A percentile compares a stretch with the other conserved stretches of the same genome.
Evolutionary conservation across 2,888 invertebrate genomes (phyloP).

Genomic region (Balanococcus diminutus): DNA sequence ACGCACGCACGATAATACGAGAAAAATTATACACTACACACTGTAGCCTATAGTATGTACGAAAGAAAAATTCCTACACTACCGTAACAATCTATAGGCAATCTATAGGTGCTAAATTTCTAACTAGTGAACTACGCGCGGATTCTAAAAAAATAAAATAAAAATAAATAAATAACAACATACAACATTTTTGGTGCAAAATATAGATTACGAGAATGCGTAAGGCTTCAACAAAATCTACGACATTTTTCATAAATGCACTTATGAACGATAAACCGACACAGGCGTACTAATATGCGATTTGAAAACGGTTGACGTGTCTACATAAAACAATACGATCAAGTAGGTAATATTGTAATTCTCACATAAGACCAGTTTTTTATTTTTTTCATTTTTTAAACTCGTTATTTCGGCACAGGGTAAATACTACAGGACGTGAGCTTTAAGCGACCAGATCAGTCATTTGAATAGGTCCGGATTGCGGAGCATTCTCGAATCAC

Average conservation of each 20-base stretch:
- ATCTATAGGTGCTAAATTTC: background rate
- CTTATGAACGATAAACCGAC: background rate
- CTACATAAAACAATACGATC: background rate
- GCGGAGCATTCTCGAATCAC: slow-evolving; percentile 33
- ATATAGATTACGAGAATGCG: slow-evolving; percentile 6
- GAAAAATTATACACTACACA: no score
- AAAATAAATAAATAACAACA: no score
- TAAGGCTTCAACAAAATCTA: slow-evolving; percentile 1
- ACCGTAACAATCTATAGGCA: slow-evolving; percentile 3
- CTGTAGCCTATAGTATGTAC: no score
- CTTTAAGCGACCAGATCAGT: slow-evolving; percentile 32
- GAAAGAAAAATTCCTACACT: no score
- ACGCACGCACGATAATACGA: no score
- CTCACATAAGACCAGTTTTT: background rate
- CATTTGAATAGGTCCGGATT: slow-evolving; percentile 14
- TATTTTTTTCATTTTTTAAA: no score
- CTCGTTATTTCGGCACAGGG: background rate
- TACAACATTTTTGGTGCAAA: slow-evolving; percentile 15
- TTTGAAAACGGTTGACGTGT: background rate
- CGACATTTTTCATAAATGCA: background rate
- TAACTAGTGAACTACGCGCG: slow-evolving; percentile 1
- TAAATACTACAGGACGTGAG: slow-evolving; percentile 2
- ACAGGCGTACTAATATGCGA: background rate
- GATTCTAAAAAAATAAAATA: no score
- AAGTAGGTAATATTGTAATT: background rate